Base-by-base conservation (phyloP, 2,888 invertebrate genomes). In the Melanotus villosus region DNA sequence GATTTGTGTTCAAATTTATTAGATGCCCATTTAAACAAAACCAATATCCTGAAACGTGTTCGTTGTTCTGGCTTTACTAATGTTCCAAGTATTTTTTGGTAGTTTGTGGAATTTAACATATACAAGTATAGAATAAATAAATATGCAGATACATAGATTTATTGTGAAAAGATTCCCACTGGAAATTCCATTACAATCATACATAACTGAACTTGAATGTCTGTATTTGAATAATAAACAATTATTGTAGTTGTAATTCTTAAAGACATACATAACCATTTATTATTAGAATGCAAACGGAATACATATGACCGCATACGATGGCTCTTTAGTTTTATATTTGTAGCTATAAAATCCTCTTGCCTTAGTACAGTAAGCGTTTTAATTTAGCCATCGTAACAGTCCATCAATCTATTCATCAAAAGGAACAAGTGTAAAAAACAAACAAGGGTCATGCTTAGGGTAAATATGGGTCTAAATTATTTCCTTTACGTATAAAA, bases 401-500 rank as follows among this genome's bases (percentile, higher is more conserved):
- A 66, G 62, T 70, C 62, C 66, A 81, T 80, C 81, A 83, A 82
- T 83, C 81, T 78, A 77, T 77, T 75, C 77, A 79, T 83, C 81
- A 83, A 83, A n/a, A 84, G 82, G 80, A 82, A 81, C 84, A 84
- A 84, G 84, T 84, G 84, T 83, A 82, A 83, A 80, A 83, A 84
- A 84, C 84, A 84, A 84, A 84, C 84, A 84, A 79, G 82, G 83
- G 83, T 79, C 65, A 77, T 70, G 77, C 77, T 76, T 76, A 76
- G 80, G 79, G 81, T 80, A 82, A 83, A 83, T 82, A 82, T 81
- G 79, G 81, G 80, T 76, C 79, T 77, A 83, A 84, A 84, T 84
- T 84, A 84, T 84, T 84, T 84, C 83, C 83, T 81, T 80, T 81
- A 84, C 84, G 83, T 79, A 83, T 84, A 84, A 84, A 84, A 84